Percentiles rank a stretch among this genome's conserved stretches.
Conservation (phyloP, 2,888 invertebrate species). For the Eugnorisma glareosa region DNA sequence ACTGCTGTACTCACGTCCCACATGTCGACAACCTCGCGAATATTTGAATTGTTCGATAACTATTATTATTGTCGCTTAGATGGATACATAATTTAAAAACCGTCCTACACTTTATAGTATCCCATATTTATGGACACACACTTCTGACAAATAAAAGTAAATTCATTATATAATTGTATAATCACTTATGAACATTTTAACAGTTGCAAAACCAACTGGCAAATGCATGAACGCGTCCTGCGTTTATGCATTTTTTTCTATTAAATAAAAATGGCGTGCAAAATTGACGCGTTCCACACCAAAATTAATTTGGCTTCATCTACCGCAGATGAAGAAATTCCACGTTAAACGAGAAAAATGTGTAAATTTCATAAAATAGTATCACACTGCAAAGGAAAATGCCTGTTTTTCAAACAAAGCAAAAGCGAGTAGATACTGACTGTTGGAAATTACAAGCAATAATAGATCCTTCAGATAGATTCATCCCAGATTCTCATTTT, state of each 20-base stretch:
- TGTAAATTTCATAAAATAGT: conserved; percentile 11
- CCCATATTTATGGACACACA: too few relatives aligned
- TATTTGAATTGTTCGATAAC: too few relatives aligned
- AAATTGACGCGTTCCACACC: conserved; percentile 13
- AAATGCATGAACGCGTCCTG: too few relatives aligned
- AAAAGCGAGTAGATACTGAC: too few relatives aligned
- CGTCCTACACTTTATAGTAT: too few relatives aligned
- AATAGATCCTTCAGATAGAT: not conserved
- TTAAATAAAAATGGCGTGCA: not conserved
- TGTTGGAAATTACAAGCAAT: not conserved
- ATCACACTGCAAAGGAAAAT: not conserved
- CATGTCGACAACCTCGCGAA: too few relatives aligned
- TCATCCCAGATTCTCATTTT: not conserved
- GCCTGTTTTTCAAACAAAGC: not conserved
- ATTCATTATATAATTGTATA: too few relatives aligned
- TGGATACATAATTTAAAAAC: too few relatives aligned
- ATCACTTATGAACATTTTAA: too few relatives aligned
- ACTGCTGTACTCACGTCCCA: too few relatives aligned
- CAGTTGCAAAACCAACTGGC: not conserved
- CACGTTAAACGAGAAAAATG: not conserved
- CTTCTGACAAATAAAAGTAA: too few relatives aligned
- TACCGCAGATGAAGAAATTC: too few relatives aligned
- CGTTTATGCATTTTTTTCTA: not conserved
- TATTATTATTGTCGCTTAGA: not conserved
- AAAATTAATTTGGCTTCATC: conserved; percentile 18